Base-by-base conservation (phyloP, 2,113 vertebrate species). In the Eleginops maclovinus region DNA sequence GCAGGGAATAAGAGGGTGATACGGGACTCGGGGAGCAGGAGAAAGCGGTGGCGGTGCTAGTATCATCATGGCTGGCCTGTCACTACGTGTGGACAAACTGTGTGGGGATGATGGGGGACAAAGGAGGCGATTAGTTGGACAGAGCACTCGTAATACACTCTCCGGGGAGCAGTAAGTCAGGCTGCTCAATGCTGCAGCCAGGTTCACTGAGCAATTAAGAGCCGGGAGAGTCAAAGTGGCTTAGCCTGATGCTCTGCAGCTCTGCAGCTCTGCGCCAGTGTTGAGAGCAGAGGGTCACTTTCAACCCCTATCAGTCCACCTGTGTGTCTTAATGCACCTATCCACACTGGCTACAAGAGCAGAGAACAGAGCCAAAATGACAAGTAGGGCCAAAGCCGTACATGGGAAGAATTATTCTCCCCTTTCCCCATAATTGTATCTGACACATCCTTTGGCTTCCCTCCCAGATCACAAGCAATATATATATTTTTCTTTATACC, bases 121-220 rank as follows among this genome's bases (percentile, higher is more conserved):
- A 89, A 90, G 83, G 81, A 89, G 85, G 70, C 85, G 88, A 93
- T 93, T 93, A 93, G 89, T 75, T 83, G 88, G 87, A 89, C 87
- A 65, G 75, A 91, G 81, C 63, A 73, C 88, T 82, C 46, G 83
- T 94, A 92, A 94, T 93, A 82, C 86, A 80, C 83, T 90, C 92
- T 78, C 91, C 9, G 65, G 91, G 90, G 90, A 82, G 51, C 84
- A 72, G 83, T 88, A 88, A 88, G 86, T 92, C 91, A 79, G 87
- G 84, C 72, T 40, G 82, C 86, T 92, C 88, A 60, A 81, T 81
- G 87, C 79, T 76, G 78, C 90, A 72, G 87, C 85, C 87, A 88
- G 92, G 84, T 92, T 91, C 91, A 80, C 84, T 51, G 77, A 88
- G 90, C 90, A 94, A 93, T 94, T 94, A 93, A 88, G 89, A 83